phyloP scores from a whole-genome alignment of 2,797 vertebrate species.

The Acanthurus leucopareius region DNA sequence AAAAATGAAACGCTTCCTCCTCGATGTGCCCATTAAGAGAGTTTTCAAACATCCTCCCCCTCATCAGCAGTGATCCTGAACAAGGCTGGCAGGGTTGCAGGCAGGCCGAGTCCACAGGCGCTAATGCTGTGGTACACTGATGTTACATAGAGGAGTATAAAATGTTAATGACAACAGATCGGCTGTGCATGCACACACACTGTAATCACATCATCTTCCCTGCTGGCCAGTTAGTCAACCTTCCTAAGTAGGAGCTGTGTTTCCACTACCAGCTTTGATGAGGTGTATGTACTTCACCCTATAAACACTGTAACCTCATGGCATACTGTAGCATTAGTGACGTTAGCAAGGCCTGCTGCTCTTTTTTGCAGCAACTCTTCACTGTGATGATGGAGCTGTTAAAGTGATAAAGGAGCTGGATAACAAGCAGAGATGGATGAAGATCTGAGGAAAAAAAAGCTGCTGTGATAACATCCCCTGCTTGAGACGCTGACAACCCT shows the following conservation, averaged over 20 bases:
- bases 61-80: conserved; percentile 72
- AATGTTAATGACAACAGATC: conserved; percentile 73
- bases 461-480: conserved; percentile 64
- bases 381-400: conserved; percentile 53
- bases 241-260: conserved; percentile 25
- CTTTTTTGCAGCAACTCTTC: conserved; percentile 19
- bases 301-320: conserved; percentile 9
- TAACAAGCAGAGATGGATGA: conserved; percentile 65
- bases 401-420: conserved; percentile 62
- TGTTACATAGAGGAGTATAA: conserved; percentile 66
- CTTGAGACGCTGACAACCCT: conserved; percentile 59
- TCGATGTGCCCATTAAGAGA: conserved; percentile 61
- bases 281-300: conserved; percentile 19
- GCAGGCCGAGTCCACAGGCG: conserved; percentile 48
- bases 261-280: conserved; percentile 21
- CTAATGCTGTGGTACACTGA: conserved; percentile 48
- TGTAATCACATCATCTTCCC: conserved; percentile 64
- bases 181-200: conserved; percentile 54
- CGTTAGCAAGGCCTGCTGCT: conserved; percentile 24
- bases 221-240: conserved; percentile 43
- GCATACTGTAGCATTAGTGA: conserved; percentile 24
- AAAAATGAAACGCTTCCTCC: conserved; percentile 68
- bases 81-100: conserved; percentile 60
- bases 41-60: conserved; percentile 62
- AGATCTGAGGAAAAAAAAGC: conserved; percentile 63